Evolutionary conservation across 2,797 vertebrate species (phyloP).

Genomic region (Cygnus olor): DNA sequence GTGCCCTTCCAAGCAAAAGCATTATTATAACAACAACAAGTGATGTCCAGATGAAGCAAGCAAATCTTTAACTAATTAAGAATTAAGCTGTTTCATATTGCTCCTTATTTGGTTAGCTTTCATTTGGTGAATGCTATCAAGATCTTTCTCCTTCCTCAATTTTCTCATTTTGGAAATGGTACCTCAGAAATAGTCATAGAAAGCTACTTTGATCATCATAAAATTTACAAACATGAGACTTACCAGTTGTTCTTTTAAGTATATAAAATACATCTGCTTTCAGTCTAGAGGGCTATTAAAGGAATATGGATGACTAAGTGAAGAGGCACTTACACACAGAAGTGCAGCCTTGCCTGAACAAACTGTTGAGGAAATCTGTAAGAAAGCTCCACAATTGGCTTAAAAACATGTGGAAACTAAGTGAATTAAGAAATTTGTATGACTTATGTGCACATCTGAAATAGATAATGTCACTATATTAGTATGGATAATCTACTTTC

Average conservation of each 20-base stretch:
- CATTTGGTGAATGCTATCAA: neutral
- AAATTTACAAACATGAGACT: neutral
- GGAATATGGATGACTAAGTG: neutral
- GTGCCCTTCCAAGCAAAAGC: neutral
- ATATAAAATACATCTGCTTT: slow-evolving; percentile 20
- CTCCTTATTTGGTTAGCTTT: neutral
- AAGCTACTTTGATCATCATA: neutral
- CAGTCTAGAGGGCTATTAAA: neutral
- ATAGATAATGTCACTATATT: neutral
- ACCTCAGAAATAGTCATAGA: neutral
- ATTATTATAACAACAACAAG: neutral
- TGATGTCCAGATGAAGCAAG: neutral
- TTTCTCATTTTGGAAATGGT: neutral
- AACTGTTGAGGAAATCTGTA: neutral
- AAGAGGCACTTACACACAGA: neutral
- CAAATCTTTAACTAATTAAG: slow-evolving; percentile 44
- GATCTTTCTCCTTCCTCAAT: neutral
- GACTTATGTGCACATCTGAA: slow-evolving; percentile 16
- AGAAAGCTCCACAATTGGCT: neutral
- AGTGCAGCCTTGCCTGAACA: neutral
- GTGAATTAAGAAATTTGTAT: neutral
- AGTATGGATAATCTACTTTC: neutral
- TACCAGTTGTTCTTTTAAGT: neutral
- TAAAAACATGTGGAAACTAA: neutral
- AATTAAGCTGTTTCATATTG: slow-evolving; percentile 15